Evolutionary conservation across 2,888 invertebrate genomes (phyloP), one percentile per base, ranked within the genome.

Genomic region (Stenichneumon culpator): DNA sequence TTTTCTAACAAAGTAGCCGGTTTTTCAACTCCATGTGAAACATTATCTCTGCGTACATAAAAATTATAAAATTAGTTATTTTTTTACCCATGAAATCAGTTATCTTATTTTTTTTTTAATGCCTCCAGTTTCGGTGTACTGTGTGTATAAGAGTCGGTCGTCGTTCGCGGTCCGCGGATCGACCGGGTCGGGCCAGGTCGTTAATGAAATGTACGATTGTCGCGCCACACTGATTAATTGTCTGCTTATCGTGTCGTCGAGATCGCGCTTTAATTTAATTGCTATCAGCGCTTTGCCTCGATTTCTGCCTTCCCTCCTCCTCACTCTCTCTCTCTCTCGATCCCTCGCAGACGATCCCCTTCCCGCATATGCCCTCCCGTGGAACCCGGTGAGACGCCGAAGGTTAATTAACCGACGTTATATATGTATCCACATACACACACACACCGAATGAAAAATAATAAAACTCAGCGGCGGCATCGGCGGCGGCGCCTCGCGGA

Each of bases 181-280:
- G 87, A 86, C 85, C 78, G 82, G 84, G 79, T 84, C 86, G 84
- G 87, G 79, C 57, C 80, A 85, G 89, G 88, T 89, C 88, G 90
- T 91, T 92, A 92, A 92, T 91, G 90, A 92, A 92, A 91, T 90
- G 90, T 91, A 91, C 89, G 88, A 91, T 92, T 91, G 91, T 92
- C 91, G 88, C 89, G 89, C 60, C 77, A 87, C 86, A 87, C 90
- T 92, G 92, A 93, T 93, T 92, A 92, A 93, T 93, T 90, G 92
- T 87, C 82, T 84, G 81, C 89, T 91, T 92, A 93, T 93, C 93
- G 88, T 36, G 74, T 39, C 78, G 86, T 86, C 86, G 88, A 87
- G 90, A 92, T 93, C 92, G 92, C 88, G 89, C 86, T 91, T 92
- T 90, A 90, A 91, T 92, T 92, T 91, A 93, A 92, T 92, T 91